Percentiles rank a stretch among this genome's conserved stretches.
Conservation (phyloP, 2,113 vertebrate genomes). For the Corythornis madagascariensis region DNA sequence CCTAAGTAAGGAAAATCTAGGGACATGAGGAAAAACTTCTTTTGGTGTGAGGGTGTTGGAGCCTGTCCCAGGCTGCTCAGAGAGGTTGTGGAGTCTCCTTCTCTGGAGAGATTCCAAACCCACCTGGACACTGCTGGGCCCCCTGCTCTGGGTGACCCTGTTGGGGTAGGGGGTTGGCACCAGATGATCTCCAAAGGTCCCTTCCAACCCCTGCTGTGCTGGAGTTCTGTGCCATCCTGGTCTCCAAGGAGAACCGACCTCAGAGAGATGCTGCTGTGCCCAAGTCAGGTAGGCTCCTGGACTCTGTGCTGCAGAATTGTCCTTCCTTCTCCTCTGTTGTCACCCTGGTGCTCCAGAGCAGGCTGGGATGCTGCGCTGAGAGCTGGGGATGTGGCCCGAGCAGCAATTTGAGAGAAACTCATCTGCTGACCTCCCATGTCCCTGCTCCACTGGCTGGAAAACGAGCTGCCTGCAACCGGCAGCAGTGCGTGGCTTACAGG, state of each 20-base stretch:
- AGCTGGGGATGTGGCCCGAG: neutral
- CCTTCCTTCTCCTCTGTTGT: rapidly evolving
- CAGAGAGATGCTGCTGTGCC: neutral
- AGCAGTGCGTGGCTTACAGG: neutral
- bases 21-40: neutral
- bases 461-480: neutral
- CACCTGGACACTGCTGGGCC: neutral
- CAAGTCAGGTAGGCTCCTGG: neutral
- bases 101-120: neutral
- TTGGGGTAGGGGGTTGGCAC: neutral
- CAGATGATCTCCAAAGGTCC: neutral
- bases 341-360: rapidly evolving
- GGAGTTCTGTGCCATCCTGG: neutral
- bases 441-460: neutral
- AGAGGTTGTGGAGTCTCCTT: neutral
- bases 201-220: neutral
- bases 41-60: neutral
- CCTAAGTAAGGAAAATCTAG: rapidly evolving
- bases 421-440: neutral
- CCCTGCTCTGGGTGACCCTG: neutral
- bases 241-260: neutral
- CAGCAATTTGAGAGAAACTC: neutral
- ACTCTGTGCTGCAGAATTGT: rapidly evolving
- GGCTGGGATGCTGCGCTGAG: rapidly evolving
- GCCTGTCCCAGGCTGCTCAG: neutral